Percentiles rank a stretch among this genome's conserved stretches.
Evolutionary conservation across 1,140 invertebrate species (phyloP).

Genomic region (Vanessa atalanta): DNA sequence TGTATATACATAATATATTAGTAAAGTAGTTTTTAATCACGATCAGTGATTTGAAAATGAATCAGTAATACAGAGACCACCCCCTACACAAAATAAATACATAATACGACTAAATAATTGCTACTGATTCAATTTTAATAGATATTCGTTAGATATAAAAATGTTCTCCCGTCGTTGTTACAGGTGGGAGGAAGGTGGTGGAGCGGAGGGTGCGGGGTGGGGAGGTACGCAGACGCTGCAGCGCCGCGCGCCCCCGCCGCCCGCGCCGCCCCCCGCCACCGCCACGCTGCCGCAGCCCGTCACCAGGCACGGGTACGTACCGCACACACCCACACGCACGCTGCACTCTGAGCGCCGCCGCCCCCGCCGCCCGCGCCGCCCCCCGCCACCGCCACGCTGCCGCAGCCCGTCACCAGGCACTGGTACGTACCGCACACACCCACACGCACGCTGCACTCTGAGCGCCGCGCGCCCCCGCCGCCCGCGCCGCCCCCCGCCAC

Average conservation of each 20-base stretch:
- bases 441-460: background rate
- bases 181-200: slow-evolving; percentile 45
- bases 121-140: too few species aligned
- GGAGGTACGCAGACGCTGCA: slow-evolving; percentile 67
- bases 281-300: slow-evolving; percentile 70
- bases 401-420: slow-evolving; percentile 63
- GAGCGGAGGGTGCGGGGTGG: slow-evolving; percentile 32
- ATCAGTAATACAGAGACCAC: too few species aligned
- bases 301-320: slow-evolving; percentile 46
- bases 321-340: background rate
- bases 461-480: slow-evolving; percentile 62
- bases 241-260: slow-evolving; percentile 61
- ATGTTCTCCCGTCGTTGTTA: background rate
- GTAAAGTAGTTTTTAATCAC: too few species aligned
- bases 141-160: too few species aligned
- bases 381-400: slow-evolving; percentile 68
- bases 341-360: slow-evolving; percentile 46
- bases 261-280: slow-evolving; percentile 60
- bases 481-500: slow-evolving; percentile 59
- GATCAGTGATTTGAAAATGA: too few species aligned
- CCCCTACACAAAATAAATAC: too few species aligned
- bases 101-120: too few species aligned
- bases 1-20: too few species aligned
- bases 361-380: slow-evolving; percentile 57
- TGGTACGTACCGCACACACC: slow-evolving; percentile 15